Conservation (phyloP, 2,797 vertebrate species). For the Falco concolor region DNA sequence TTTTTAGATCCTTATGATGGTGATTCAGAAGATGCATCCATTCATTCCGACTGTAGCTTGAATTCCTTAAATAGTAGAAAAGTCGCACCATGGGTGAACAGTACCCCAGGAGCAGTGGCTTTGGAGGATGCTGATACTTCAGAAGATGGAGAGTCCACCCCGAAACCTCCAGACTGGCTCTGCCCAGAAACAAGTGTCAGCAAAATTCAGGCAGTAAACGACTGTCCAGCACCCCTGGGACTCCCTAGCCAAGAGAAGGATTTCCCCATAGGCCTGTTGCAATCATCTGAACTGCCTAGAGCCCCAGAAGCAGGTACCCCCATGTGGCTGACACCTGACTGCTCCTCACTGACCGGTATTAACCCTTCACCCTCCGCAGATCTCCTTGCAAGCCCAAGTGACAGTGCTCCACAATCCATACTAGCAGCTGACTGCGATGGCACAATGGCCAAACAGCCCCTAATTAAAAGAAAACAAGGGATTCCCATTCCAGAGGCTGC, state of each 20-base stretch:
- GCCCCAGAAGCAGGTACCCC: background rate
- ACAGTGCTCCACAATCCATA: background rate
- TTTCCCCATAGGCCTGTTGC: background rate
- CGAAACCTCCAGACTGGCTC: background rate
- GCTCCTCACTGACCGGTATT: background rate
- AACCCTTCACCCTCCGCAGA: background rate
- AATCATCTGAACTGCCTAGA: background rate
- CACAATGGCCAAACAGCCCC: background rate
- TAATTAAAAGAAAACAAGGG: conserved; percentile 80
- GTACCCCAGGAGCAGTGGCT: background rate
- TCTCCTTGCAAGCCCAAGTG: background rate
- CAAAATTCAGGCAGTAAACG: background rate
- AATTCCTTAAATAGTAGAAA: background rate
- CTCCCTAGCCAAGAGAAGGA: background rate
- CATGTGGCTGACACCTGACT: background rate
- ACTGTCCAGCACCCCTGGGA: background rate
- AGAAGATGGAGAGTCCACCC: background rate
- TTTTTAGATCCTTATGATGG: conserved; percentile 83
- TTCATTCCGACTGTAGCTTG: conserved; percentile 4
- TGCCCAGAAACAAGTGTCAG: background rate
- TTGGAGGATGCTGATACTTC: background rate
- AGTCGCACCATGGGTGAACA: background rate
- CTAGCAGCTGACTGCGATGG: background rate
- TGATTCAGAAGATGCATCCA: conserved; percentile 78
- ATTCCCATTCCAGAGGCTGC: conserved; percentile 57